These are phyloP conservation scores for Carassius carassius DNA, from an alignment of 2,113 vertebrate genomes.

Conservation along the genomic window DNA sequence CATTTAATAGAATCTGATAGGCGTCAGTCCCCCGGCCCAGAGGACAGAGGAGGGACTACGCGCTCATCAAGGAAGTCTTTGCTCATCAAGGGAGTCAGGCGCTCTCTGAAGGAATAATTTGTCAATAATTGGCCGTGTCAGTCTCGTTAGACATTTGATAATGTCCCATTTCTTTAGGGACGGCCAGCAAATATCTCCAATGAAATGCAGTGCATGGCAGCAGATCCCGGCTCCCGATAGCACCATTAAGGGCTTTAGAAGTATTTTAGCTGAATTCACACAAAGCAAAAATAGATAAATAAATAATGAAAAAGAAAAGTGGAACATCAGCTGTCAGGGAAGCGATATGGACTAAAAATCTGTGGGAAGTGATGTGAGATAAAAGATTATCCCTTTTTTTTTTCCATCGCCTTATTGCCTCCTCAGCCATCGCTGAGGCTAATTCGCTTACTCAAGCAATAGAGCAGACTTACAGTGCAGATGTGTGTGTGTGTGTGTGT, in stretches of 20 bases:
- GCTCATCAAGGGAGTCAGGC: slow-evolving; percentile 57
- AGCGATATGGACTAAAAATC: slow-evolving; percentile 78
- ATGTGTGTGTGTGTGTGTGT: slow-evolving; percentile 50
- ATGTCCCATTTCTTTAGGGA: slow-evolving; percentile 66
- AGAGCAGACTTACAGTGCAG: slow-evolving; percentile 58
- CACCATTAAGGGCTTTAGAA: slow-evolving; percentile 78
- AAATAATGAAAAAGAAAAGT: slow-evolving; percentile 81
- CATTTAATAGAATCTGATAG: slow-evolving; percentile 81
- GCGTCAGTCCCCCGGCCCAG: slow-evolving; percentile 68
- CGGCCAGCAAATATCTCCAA: slow-evolving; percentile 68
- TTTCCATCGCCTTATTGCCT: slow-evolving; percentile 74
- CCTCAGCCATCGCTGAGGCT: slow-evolving; percentile 71
- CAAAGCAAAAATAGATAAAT: slow-evolving; percentile 82
- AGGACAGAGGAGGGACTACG: slow-evolving; percentile 46
- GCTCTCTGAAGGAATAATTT: slow-evolving; percentile 75
- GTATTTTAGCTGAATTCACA: slow-evolving; percentile 85
- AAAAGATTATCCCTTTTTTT: slow-evolving; percentile 76
- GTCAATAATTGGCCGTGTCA: slow-evolving; percentile 82
- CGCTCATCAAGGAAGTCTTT: slow-evolving; percentile 58
- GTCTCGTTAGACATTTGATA: slow-evolving; percentile 76
- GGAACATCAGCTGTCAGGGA: slow-evolving; percentile 77
- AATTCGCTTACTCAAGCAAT: slow-evolving; percentile 79
- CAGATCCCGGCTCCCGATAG: slow-evolving; percentile 76
- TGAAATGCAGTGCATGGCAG: slow-evolving; percentile 72
- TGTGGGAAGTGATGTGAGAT: slow-evolving; percentile 74